A percentile compares a stretch with the other conserved stretches of the same genome.
These are phyloP conservation scores for Chloroceryle aenea DNA, from an alignment of 2,113 vertebrate species.

Conservation along the genomic window DNA sequence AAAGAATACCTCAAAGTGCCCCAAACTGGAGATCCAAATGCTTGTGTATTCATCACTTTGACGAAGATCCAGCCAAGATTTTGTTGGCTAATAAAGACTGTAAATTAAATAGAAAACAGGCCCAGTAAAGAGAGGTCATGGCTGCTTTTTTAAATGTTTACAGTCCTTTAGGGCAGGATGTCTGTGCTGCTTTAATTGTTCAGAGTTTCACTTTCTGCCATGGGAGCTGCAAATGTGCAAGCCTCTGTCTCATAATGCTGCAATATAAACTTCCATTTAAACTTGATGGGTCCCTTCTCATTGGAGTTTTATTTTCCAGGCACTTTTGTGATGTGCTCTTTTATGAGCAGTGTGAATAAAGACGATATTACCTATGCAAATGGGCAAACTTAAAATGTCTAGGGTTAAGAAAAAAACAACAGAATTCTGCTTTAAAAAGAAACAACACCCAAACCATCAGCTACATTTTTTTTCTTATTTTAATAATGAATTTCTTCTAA, in stretches of 20 bases:
- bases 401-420: not conserved
- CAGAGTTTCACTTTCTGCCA: conserved; percentile 45
- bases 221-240: conserved; percentile 42
- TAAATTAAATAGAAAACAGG: conserved; percentile 65
- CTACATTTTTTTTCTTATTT: not conserved
- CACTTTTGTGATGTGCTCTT: conserved; percentile 24
- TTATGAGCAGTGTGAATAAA: conserved; percentile 47
- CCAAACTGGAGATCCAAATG: conserved; percentile 18
- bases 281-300: conserved; percentile 68
- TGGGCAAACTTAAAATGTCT: not conserved
- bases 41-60: conserved; percentile 41
- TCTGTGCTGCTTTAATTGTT: conserved; percentile 65
- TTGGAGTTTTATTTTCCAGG: conserved; percentile 49
- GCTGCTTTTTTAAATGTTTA: conserved; percentile 57
- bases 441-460: not conserved
- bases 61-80: conserved; percentile 51
- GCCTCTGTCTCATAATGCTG: conserved; percentile 30
- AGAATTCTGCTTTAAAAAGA: not conserved
- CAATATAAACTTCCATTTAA: conserved; percentile 63
- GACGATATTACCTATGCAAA: conserved; percentile 49
- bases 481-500: not conserved
- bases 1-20: conserved; percentile 58
- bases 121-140: conserved; percentile 48
- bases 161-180: conserved; percentile 30
- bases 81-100: conserved; percentile 63